Evolutionary conservation across 2,888 invertebrate genomes (phyloP).

Genomic region (Melitaea athalia): DNA sequence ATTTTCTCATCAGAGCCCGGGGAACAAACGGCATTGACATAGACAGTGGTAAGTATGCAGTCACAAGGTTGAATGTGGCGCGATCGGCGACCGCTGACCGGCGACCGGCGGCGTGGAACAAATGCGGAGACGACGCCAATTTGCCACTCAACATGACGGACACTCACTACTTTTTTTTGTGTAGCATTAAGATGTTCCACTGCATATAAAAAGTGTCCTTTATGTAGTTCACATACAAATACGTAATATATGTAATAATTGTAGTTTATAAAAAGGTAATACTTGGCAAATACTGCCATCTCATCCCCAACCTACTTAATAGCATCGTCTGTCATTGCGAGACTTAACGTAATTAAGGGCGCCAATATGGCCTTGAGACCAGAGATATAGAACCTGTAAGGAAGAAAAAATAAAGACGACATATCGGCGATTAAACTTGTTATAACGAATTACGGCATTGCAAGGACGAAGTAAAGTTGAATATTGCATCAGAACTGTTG

Average conservation of each 20-base stretch:
- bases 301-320: conserved; percentile 52
- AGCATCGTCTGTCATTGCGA: conserved; percentile 55
- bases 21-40: conserved; percentile 61
- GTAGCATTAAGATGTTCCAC: conserved; percentile 65
- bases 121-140: conserved; percentile 71
- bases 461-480: conserved; percentile 82
- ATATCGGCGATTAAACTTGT: conserved; percentile 72
- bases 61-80: conserved; percentile 64
- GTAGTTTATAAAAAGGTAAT: conserved; percentile 29
- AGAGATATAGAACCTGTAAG: conserved; percentile 59
- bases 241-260: conserved; percentile 17
- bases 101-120: conserved; percentile 54
- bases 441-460: conserved; percentile 82
- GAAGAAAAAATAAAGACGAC: conserved; percentile 72
- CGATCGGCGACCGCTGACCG: conserved; percentile 49
- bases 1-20: conserved; percentile 36
- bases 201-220: conserved; percentile 53
- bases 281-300: conserved; percentile 36
- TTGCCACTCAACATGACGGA: conserved; percentile 70
- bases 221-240: conserved; percentile 48
- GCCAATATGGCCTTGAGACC: conserved; percentile 70
- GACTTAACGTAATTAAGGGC: conserved; percentile 67
- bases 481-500: conserved; percentile 79
- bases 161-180: conserved; percentile 67
- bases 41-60: conserved; percentile 56